phyloP scores from a whole-genome alignment of 2,113 vertebrate genomes.

The Thinocorus orbignyianus region DNA sequence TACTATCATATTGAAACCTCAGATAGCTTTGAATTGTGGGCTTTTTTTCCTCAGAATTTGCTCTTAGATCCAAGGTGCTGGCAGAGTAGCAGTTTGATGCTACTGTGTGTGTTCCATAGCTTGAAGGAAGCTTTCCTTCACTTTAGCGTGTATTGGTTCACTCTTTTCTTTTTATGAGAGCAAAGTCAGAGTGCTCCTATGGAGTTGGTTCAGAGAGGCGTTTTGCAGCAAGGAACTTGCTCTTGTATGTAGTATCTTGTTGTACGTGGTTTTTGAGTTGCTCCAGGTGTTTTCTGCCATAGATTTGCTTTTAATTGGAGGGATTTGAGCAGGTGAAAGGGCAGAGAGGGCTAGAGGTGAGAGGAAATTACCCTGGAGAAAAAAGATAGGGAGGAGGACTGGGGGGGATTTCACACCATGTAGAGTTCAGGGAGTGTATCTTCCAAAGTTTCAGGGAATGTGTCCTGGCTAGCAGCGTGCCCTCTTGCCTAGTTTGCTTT shows the following conservation, averaged over 20 bases:
- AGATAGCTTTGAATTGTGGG: not conserved
- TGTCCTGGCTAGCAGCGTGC: not conserved
- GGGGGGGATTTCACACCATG: rapidly evolving
- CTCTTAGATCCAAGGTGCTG: not conserved
- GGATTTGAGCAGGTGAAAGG: not conserved
- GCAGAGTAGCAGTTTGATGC: not conserved
- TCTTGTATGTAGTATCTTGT: not conserved
- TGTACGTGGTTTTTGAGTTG: not conserved
- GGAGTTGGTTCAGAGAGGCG: not conserved
- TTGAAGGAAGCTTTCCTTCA: not conserved
- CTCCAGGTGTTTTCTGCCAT: not conserved
- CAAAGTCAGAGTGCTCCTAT: not conserved
- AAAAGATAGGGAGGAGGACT: not conserved
- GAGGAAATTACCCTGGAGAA: not conserved
- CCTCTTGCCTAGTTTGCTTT: slow-evolving; percentile 9
- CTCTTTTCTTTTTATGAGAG: not conserved
- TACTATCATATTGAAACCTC: not conserved
- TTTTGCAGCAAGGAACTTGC: not conserved
- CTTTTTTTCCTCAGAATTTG: not conserved
- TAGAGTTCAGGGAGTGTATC: not conserved
- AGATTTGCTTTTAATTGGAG: not conserved
- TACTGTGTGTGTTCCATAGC: not conserved
- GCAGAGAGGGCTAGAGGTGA: not conserved
- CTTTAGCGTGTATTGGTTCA: not conserved
- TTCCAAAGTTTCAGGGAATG: not conserved